phyloP scores from a whole-genome alignment of 1,140 invertebrate genomes.

The Centruroides sculpturatus region DNA sequence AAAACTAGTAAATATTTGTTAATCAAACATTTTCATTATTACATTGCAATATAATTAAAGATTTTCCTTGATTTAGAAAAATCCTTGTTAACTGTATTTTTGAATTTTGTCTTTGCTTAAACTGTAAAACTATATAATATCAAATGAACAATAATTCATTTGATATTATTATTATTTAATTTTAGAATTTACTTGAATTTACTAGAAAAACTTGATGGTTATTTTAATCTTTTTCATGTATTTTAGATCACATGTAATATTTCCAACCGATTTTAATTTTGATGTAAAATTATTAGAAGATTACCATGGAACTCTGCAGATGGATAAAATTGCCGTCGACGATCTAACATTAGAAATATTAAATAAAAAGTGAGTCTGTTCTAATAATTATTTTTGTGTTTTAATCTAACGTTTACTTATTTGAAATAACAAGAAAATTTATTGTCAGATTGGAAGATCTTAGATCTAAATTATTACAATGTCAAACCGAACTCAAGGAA shows the following conservation, averaged over 20 bases:
- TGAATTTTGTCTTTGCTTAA: too few relatives aligned
- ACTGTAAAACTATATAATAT: too few relatives aligned
- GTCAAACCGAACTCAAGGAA: slow-evolving; percentile 24
- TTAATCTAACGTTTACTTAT: too few relatives aligned
- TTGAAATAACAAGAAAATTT: neutral
- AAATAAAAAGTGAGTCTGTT: slow-evolving; percentile 22
- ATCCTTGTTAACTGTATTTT: too few relatives aligned
- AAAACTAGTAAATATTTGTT: too few relatives aligned
- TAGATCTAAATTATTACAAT: slow-evolving; percentile 51
- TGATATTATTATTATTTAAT: neutral
- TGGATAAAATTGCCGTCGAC: slow-evolving; percentile 72
- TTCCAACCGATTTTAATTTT: slow-evolving; percentile 60
- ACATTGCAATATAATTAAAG: too few relatives aligned
- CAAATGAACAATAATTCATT: too few relatives aligned
- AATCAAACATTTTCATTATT: too few relatives aligned
- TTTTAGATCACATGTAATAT: slow-evolving; percentile 50
- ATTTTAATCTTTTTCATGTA: slow-evolving; percentile 16
- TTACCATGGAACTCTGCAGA: slow-evolving; percentile 41
- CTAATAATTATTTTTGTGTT: too few relatives aligned
- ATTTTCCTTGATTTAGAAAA: too few relatives aligned
- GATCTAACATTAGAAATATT: slow-evolving; percentile 56
- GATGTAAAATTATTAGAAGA: slow-evolving; percentile 63
- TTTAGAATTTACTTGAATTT: neutral
- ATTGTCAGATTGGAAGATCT: slow-evolving; percentile 46
- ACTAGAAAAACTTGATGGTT: neutral